Evolutionary conservation across 1,140 invertebrate species (phyloP).

Genomic region (Eurosta solidaginis): DNA sequence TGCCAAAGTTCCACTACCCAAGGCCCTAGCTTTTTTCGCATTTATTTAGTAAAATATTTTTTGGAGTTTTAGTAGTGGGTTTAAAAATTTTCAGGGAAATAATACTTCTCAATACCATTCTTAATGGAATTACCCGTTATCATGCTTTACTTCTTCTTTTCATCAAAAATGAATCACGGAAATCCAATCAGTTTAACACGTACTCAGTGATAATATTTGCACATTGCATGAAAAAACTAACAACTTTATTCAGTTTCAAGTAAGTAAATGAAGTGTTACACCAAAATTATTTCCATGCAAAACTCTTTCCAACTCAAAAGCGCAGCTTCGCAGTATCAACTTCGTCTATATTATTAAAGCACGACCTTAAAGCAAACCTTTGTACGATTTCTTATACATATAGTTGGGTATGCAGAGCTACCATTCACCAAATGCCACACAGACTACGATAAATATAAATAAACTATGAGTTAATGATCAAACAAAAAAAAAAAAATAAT

Average conservation of each 20-base stretch:
- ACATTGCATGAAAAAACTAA: constrained; percentile 14
- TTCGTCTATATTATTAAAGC: background rate
- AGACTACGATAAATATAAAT: background rate
- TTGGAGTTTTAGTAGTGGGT: too few species aligned
- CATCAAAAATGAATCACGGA: background rate
- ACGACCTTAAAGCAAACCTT: background rate
- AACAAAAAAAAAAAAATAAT: background rate
- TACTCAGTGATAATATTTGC: constrained; percentile 16
- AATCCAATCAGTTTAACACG: constrained; percentile 8
- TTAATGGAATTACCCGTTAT: too few species aligned
- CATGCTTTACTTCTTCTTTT: background rate
- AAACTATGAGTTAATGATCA: background rate
- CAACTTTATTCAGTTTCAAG: background rate
- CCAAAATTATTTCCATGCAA: background rate
- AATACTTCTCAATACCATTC: too few species aligned
- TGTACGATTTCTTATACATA: background rate
- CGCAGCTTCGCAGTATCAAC: background rate
- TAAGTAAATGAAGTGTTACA: constrained; percentile 17
- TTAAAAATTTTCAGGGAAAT: too few species aligned
- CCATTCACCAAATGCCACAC: background rate
- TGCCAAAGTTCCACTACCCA: too few species aligned
- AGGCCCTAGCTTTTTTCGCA: too few species aligned
- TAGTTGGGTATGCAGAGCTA: background rate
- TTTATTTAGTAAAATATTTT: too few species aligned
- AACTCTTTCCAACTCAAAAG: background rate